Evolutionary conservation across 2,888 invertebrate species (phyloP).

Genomic region (Orchesella flavescens): DNA sequence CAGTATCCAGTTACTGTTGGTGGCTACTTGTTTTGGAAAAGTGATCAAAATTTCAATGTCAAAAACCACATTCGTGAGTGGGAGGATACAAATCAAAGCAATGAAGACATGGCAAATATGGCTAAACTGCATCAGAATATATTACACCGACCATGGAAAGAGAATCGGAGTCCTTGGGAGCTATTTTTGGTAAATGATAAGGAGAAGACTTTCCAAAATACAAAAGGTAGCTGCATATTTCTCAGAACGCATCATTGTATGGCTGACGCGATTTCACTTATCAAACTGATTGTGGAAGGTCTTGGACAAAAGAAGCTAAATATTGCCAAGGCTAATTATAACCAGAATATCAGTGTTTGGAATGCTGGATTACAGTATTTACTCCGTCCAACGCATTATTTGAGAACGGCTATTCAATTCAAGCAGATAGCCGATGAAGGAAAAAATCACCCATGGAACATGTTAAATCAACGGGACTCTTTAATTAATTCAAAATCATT

Average conservation of each 20-base stretch:
- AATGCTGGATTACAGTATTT: background rate
- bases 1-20: background rate
- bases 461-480: no score
- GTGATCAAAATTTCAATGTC: background rate
- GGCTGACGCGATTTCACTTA: slow-evolving; percentile 1
- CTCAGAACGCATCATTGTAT: slow-evolving; percentile 7
- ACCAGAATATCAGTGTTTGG: background rate
- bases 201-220: no score
- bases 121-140: background rate
- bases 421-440: no score
- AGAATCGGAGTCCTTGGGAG: background rate
- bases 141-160: background rate
- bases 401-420: background rate
- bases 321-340: background rate
- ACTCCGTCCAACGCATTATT: background rate
- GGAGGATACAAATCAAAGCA: background rate
- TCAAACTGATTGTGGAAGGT: slow-evolving; percentile 2
- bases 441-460: no score
- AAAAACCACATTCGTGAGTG: background rate
- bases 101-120: background rate
- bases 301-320: background rate
- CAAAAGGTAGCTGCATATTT: no score
- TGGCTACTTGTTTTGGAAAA: slow-evolving; percentile 7
- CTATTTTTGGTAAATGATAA: background rate
- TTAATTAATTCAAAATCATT: background rate